Conservation (phyloP, 2,113 vertebrate species). For the Anthoscopus minutus region DNA sequence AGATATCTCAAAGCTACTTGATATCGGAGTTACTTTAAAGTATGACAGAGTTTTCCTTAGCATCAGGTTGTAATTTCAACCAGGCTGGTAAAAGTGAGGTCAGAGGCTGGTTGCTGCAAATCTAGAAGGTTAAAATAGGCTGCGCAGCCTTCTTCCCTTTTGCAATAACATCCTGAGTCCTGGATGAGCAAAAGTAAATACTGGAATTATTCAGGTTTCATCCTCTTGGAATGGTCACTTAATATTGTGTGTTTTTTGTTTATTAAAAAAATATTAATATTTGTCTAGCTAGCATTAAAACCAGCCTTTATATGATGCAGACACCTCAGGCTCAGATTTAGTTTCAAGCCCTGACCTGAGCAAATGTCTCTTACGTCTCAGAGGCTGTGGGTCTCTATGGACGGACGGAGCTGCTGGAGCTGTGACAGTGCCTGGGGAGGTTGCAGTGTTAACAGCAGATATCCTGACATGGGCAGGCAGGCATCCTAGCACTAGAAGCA, state of each 20-base stretch:
- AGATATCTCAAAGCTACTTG: slow-evolving; percentile 41
- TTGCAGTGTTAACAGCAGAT: neutral
- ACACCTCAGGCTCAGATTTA: neutral
- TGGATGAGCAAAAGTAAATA: slow-evolving; percentile 1
- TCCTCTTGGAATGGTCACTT: slow-evolving; percentile 1
- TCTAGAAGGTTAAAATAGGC: slow-evolving; percentile 43
- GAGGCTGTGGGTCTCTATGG: neutral
- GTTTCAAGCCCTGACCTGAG: neutral
- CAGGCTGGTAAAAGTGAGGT: slow-evolving; percentile 50
- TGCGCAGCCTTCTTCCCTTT: neutral
- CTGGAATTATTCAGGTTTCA: neutral
- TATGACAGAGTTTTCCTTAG: slow-evolving; percentile 62
- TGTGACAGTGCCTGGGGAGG: neutral
- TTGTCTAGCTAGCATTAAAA: neutral
- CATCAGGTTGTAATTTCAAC: slow-evolving; percentile 71
- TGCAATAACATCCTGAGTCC: neutral
- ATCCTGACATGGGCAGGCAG: neutral
- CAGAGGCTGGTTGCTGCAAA: slow-evolving; percentile 40
- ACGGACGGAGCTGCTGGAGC: neutral
- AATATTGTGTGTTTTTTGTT: slow-evolving; percentile 13
- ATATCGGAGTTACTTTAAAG: slow-evolving; percentile 49
- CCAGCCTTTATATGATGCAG: neutral
- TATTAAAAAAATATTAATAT: slow-evolving; percentile 7
- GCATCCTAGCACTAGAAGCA: neutral
- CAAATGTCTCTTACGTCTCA: neutral